These are phyloP conservation scores for Macropus fuliginosus DNA, from an alignment of 2,797 vertebrate genomes.

Conservation along the genomic window DNA sequence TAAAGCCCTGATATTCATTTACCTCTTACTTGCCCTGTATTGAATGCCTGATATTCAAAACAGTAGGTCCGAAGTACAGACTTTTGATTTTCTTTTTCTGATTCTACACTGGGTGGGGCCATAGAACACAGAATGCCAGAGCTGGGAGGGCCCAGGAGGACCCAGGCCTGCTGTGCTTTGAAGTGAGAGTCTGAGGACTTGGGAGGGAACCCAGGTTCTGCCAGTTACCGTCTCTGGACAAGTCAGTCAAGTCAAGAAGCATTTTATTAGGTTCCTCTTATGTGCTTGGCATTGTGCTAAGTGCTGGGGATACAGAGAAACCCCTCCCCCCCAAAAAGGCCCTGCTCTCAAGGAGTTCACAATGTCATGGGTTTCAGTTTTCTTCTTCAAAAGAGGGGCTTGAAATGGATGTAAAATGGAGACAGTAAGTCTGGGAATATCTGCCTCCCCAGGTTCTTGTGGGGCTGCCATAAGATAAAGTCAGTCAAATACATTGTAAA, in stretches of 20 bases:
- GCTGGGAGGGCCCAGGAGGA: not conserved
- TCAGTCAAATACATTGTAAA: not conserved
- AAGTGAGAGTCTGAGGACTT: not conserved
- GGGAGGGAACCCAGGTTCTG: not conserved
- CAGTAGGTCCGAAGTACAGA: not conserved
- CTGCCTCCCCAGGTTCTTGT: not conserved
- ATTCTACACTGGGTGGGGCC: not conserved
- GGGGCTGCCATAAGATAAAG: not conserved
- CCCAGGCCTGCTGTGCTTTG: not conserved
- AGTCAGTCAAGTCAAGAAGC: not conserved
- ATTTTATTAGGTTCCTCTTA: not conserved
- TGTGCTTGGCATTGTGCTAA: not conserved
- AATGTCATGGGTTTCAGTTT: not conserved
- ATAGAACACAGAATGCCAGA: not conserved
- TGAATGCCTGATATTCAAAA: not conserved
- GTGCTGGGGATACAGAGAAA: not conserved
- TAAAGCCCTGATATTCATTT: not conserved
- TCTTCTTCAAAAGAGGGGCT: not conserved
- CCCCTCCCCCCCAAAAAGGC: too few relatives aligned
- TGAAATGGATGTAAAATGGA: not conserved
- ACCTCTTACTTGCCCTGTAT: not conserved
- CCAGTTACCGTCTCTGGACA: not conserved
- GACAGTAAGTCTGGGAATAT: not conserved
- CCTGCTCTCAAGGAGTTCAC: not conserved
- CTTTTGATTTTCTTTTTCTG: not conserved